Percentiles rank a stretch among this genome's conserved stretches.
Evolutionary conservation across 2,888 invertebrate genomes (phyloP).

Genomic region (Emmelina monodactyla): DNA sequence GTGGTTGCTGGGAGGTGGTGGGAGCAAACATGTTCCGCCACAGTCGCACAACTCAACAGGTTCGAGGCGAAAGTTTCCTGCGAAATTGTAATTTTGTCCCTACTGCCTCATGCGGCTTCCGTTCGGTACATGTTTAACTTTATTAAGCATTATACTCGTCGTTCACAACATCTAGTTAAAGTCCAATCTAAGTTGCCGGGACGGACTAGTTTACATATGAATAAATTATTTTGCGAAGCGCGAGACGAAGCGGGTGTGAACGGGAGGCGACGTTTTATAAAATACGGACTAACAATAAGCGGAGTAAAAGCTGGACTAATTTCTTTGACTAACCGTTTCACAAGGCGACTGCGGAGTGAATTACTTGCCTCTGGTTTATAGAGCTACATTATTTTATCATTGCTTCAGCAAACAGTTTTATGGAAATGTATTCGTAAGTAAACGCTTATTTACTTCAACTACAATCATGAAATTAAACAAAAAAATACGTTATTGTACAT

Average conservation of each 20-base stretch:
- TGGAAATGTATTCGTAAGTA: too few relatives aligned
- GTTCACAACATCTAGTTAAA: constrained; percentile 61
- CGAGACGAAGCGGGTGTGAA: constrained; percentile 32
- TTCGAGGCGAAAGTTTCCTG: not conserved
- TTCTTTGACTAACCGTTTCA: too few relatives aligned
- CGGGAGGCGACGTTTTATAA: constrained; percentile 19
- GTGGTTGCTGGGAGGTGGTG: not conserved
- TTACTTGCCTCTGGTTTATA: too few relatives aligned
- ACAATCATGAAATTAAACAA: too few relatives aligned
- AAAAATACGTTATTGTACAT: too few relatives aligned
- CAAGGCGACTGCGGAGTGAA: too few relatives aligned
- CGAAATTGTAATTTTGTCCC: constrained; percentile 29
- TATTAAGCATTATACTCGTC: constrained; percentile 57
- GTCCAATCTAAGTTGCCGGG: constrained; percentile 61
- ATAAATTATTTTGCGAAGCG: constrained; percentile 61
- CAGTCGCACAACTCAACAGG: constrained; percentile 3
- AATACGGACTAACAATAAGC: too few relatives aligned
- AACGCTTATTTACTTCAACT: too few relatives aligned
- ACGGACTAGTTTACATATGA: constrained; percentile 57
- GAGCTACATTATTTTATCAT: too few relatives aligned
- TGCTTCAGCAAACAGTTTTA: too few relatives aligned
- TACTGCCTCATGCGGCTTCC: constrained; percentile 32
- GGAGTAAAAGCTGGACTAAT: too few relatives aligned
- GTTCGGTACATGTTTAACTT: constrained; percentile 57
- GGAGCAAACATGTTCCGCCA: constrained; percentile 5